phyloP scores from a whole-genome alignment of 2,797 vertebrate genomes.

The Pseudomugil gertrudae region DNA sequence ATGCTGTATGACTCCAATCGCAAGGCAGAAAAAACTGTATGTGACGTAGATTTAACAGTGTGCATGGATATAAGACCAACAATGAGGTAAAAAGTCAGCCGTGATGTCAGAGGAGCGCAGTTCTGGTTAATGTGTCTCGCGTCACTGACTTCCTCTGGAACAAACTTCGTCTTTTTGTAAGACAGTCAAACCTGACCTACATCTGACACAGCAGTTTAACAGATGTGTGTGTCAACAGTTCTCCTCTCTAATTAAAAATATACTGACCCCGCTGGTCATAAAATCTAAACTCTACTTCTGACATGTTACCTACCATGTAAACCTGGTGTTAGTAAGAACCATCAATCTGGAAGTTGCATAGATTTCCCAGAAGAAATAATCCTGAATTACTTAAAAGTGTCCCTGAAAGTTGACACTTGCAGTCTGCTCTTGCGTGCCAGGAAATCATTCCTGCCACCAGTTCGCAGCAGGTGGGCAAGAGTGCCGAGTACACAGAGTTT shows the following conservation, averaged over 20 bases:
- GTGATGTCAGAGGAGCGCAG: slow-evolving; percentile 48
- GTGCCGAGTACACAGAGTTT: slow-evolving; percentile 72
- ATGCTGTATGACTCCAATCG: slow-evolving; percentile 18
- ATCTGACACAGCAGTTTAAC: slow-evolving; percentile 39
- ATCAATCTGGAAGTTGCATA: not conserved
- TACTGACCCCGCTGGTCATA: not conserved
- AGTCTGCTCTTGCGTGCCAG: slow-evolving; percentile 40
- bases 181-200: slow-evolving; percentile 30
- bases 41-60: slow-evolving; percentile 42
- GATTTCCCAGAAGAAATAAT: slow-evolving; percentile 24
- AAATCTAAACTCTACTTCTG: not conserved
- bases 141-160: slow-evolving; percentile 60
- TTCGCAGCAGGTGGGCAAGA: slow-evolving; percentile 51
- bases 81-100: slow-evolving; percentile 43
- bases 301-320: not conserved
- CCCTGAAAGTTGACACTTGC: slow-evolving; percentile 44
- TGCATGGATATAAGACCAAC: slow-evolving; percentile 38
- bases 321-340: slow-evolving; percentile 3
- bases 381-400: slow-evolving; percentile 34
- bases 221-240: slow-evolving; percentile 11
- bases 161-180: slow-evolving; percentile 43
- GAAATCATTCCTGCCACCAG: slow-evolving; percentile 43
- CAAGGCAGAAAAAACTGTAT: slow-evolving; percentile 32
- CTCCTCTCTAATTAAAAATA: slow-evolving; percentile 4
- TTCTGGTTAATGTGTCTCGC: slow-evolving; percentile 27